A percentile compares a stretch with the other conserved stretches of the same genome.
Conservation (phyloP, 2,113 vertebrate genomes). For the Corythornis cristatus region DNA sequence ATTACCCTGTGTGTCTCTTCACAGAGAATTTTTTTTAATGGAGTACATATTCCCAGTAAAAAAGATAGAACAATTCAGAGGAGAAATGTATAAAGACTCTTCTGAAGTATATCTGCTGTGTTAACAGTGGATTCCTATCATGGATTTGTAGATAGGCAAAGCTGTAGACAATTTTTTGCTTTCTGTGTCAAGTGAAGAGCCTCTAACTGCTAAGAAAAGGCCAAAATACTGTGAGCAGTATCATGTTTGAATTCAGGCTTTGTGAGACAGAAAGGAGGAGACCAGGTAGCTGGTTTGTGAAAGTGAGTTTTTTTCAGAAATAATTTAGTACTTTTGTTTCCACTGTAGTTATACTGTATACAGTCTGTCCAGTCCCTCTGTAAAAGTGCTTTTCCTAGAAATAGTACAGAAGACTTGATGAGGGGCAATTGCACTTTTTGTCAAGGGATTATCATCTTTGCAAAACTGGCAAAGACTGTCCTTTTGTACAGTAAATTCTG, state of each 20-base stretch:
- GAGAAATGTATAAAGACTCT: background rate
- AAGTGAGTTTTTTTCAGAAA: background rate
- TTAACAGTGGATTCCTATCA: background rate
- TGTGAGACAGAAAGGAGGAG: background rate
- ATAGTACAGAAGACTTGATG: background rate
- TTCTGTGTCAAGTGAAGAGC: background rate
- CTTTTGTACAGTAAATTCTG: slow-evolving; percentile 29
- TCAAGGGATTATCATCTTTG: background rate
- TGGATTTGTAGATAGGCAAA: background rate
- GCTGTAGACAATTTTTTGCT: background rate
- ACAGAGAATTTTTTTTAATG: background rate
- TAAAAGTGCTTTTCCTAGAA: background rate
- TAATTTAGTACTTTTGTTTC: background rate
- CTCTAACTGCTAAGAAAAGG: background rate
- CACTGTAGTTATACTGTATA: background rate
- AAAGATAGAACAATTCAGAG: background rate
- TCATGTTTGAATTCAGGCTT: background rate
- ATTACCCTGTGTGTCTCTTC: background rate
- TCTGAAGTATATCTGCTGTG: background rate
- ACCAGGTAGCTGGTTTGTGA: background rate
- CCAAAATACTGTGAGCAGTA: background rate
- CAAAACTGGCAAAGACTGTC: background rate
- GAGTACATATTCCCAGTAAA: background rate
- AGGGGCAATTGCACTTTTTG: background rate
- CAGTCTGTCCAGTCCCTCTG: background rate